phyloP scores from a whole-genome alignment of 1,140 invertebrate species.

The Rhyacophila brunnea region DNA sequence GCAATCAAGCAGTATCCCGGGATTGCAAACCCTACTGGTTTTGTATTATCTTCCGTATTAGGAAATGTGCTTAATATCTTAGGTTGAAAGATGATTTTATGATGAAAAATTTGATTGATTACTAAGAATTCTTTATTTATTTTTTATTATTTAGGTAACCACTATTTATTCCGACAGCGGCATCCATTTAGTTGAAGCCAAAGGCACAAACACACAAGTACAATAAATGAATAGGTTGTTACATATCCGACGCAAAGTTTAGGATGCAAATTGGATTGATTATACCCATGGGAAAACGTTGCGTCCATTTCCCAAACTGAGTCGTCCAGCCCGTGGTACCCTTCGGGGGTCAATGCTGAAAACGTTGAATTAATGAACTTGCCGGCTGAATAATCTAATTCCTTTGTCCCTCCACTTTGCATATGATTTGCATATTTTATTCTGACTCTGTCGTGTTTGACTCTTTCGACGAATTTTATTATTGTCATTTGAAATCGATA shows the following conservation, averaged over 20 bases:
- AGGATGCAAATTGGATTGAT: constrained; percentile 36
- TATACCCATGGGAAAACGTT: constrained; percentile 29
- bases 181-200: no score
- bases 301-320: constrained; percentile 17
- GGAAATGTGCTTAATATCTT: no score
- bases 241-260: constrained; percentile 27
- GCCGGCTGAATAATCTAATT: constrained; percentile 29
- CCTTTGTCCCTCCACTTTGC: constrained; percentile 27
- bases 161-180: no score
- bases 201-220: no score
- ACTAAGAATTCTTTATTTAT: no score
- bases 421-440: constrained; percentile 33
- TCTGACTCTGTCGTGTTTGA: constrained; percentile 15
- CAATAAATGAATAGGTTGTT: constrained; percentile 13
- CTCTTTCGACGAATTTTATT: constrained; percentile 16
- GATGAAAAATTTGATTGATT: no score
- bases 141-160: no score
- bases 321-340: background rate
- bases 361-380: constrained; percentile 35
- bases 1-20: no score
- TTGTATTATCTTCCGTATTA: no score
- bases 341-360: constrained; percentile 28
- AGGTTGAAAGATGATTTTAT: no score
- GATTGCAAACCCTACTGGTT: no score
- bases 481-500: constrained; percentile 23